Evolutionary conservation across 2,888 invertebrate genomes (phyloP), one percentile per base, ranked within the genome.

Genomic region (Melanargia galathea): DNA sequence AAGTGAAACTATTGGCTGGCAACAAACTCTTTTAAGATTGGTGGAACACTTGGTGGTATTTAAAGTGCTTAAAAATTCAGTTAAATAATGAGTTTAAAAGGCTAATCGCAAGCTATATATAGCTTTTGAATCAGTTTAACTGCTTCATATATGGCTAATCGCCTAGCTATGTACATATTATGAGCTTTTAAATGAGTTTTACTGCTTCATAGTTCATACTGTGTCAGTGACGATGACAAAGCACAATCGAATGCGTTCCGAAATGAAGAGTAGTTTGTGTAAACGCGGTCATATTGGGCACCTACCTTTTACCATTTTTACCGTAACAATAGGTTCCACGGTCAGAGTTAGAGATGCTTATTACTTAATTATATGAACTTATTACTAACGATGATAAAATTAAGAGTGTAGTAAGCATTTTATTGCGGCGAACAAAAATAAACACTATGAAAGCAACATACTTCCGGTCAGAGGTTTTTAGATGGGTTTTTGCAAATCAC

Each of bases 291-390:
- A 30, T 18, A 30, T 11, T 11, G 7, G 24, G 48, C 30, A 46
- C 13, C 20, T 49, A 46, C 13, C 20, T 46, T 22, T 46, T 22
- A 22, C 46, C 8, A 51, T 51, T 51, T 49, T 30, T 30, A 51
- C 49, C 30, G 49, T 51, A 30, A 51, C 49, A 51, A 51, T 30
- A 30, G 49, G 16, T 51, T 51, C 30, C 49, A 51, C 49, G 49
- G 26, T 16, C 30, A 24, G 30, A 26, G 8, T 16, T 49, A 26
- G 11, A 24, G 24, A n/a, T 48, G 13, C 16, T 51, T 33, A 51
- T 26, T 49, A 30, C 16, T 30, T 49, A 49, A 49, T 49, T 49
- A 26, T 18, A 30, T n/a, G 0, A 16, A 46, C 22, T 22, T 8
- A 22, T 5, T 11, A n/a, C 7, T n/a, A 24, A 48, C 13, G 13